These are phyloP conservation scores for Meteorus colon DNA, from an alignment of 2,888 invertebrate genomes.

Conservation along the genomic window DNA sequence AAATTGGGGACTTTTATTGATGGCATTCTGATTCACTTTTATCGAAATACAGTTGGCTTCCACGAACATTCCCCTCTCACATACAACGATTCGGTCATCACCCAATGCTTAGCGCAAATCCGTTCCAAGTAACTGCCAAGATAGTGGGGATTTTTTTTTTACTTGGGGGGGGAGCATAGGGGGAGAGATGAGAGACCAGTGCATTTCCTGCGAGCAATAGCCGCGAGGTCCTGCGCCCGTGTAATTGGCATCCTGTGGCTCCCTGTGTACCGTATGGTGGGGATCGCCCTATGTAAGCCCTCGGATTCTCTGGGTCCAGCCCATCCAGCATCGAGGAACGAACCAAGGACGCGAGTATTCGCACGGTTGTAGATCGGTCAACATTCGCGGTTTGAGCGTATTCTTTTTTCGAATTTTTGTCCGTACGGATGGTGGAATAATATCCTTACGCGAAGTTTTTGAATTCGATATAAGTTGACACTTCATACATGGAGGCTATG, in stretches of 20 bases:
- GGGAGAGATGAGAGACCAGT: slow-evolving; percentile 43
- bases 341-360: slow-evolving; percentile 60
- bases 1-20: slow-evolving; percentile 35
- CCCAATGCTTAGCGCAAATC: slow-evolving; percentile 36
- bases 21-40: slow-evolving; percentile 38
- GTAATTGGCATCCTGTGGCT: slow-evolving; percentile 70
- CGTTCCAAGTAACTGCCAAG: slow-evolving; percentile 28
- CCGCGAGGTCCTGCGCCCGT: slow-evolving; percentile 57
- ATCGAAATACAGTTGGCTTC: slow-evolving; percentile 39
- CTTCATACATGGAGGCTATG: slow-evolving; percentile 44
- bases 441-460: slow-evolving; percentile 6
- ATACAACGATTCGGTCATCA: slow-evolving; percentile 23
- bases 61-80: slow-evolving; percentile 12
- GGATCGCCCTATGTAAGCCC: slow-evolving; percentile 73
- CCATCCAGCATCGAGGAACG: slow-evolving; percentile 72
- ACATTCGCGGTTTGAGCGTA: slow-evolving; percentile 20
- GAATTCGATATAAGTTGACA: not conserved
- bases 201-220: slow-evolving; percentile 66
- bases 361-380: slow-evolving; percentile 33
- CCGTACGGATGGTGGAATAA: not conserved
- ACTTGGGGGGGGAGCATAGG: slow-evolving; percentile 18
- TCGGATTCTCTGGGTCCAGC: slow-evolving; percentile 70
- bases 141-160: slow-evolving; percentile 38
- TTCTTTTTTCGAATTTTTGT: slow-evolving; percentile 12
- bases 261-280: slow-evolving; percentile 64